These are phyloP conservation scores for Elachura formosa DNA, from an alignment of 2,113 vertebrate genomes.

Conservation along the genomic window DNA sequence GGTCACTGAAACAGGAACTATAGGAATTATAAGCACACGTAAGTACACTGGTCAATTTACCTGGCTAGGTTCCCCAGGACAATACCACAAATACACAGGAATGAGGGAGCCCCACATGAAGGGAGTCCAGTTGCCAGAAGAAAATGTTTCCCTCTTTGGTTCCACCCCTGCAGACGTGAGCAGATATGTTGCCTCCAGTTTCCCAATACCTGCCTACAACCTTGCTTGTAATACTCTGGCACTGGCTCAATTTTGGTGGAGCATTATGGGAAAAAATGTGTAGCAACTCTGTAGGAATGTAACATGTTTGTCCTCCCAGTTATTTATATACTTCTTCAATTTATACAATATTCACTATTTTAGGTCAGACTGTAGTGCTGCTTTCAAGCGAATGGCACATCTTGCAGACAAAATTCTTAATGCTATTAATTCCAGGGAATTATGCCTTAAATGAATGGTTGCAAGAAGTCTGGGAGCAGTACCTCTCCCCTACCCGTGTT, in stretches of 20 bases:
- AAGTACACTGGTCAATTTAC: not conserved
- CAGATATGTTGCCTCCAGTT: not conserved
- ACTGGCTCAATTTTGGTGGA: not conserved
- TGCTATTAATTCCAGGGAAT: not conserved
- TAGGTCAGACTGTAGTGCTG: not conserved
- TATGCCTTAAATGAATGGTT: not conserved
- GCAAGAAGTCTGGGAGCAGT: not conserved
- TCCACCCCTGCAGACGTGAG: accelerated
- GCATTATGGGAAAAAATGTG: not conserved
- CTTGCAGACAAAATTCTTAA: not conserved
- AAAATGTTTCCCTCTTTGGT: not conserved
- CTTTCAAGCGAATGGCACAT: not conserved
- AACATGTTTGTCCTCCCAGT: not conserved
- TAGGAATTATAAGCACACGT: accelerated
- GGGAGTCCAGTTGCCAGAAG: not conserved
- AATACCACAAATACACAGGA: accelerated
- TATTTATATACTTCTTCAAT: not conserved
- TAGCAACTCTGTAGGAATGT: too few species aligned
- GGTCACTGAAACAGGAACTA: not conserved
- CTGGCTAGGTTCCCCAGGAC: not conserved
- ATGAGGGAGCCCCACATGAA: not conserved
- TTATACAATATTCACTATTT: not conserved
- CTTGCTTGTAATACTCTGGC: not conserved
- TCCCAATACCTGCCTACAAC: not conserved
- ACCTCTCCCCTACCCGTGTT: accelerated